Evolutionary conservation across 2,797 vertebrate species (phyloP).

Genomic region (Phylloscopus collybita): DNA sequence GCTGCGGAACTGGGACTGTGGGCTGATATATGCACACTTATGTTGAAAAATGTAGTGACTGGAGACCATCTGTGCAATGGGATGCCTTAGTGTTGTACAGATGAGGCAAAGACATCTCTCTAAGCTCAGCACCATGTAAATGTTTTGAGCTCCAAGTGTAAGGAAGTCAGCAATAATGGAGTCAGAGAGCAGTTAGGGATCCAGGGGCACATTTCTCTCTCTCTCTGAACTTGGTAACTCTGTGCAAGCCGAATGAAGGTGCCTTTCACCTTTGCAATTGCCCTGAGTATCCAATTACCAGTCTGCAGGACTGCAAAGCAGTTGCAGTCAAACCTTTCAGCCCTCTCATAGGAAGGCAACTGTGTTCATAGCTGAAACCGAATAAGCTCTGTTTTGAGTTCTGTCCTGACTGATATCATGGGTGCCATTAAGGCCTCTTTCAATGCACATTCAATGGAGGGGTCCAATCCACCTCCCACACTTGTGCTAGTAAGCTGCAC

Average conservation of each 20-base stretch:
- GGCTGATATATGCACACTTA: neutral
- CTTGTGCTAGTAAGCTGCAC: neutral
- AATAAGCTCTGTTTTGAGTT: neutral
- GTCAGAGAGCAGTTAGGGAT: neutral
- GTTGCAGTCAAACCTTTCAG: neutral
- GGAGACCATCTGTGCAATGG: neutral
- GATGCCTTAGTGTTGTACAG: neutral
- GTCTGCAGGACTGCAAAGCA: neutral
- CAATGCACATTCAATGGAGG: neutral
- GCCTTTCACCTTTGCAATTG: neutral
- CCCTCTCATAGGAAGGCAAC: neutral
- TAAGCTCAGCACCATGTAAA: neutral
- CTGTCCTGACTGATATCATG: neutral
- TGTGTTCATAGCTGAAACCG: neutral
- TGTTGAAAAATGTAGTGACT: neutral
- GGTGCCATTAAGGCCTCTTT: neutral
- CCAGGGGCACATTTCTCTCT: neutral
- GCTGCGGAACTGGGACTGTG: neutral
- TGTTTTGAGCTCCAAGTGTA: neutral
- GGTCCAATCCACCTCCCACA: neutral
- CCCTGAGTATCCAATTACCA: neutral
- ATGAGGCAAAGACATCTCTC: neutral
- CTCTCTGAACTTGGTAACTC: neutral
- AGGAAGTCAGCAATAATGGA: neutral
- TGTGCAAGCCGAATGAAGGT: neutral